Evolutionary conservation across 2,113 vertebrate species (phyloP).

Genomic region (Anolis sagrei): DNA sequence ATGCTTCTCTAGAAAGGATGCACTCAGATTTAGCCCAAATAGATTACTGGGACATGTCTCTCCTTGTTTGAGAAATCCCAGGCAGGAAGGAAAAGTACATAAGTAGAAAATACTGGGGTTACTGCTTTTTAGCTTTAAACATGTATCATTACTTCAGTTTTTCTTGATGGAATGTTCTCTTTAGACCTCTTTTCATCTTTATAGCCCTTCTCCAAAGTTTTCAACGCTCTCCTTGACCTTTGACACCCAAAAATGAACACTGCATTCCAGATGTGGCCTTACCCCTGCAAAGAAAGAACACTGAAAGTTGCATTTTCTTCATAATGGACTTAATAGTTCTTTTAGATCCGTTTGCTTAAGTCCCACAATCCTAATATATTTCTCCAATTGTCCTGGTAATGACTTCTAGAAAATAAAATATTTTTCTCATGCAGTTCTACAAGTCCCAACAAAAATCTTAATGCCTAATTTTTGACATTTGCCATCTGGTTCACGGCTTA

Average conservation of each 20-base stretch:
- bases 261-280: not conserved
- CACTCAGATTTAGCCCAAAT: not conserved
- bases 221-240: not conserved
- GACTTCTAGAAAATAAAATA: not conserved
- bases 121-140: not conserved
- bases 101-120: no score
- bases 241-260: not conserved
- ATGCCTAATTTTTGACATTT: constrained; percentile 1
- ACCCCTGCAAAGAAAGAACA: not conserved
- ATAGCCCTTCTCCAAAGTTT: not conserved
- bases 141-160: not conserved
- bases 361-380: not conserved
- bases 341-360: not conserved
- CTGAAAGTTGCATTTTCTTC: not conserved
- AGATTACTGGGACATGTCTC: not conserved
- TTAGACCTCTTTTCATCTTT: not conserved
- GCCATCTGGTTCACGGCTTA: not conserved
- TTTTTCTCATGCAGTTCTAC: not conserved
- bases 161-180: not conserved
- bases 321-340: not conserved
- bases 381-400: not conserved
- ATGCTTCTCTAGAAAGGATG: no score
- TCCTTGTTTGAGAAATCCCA: not conserved
- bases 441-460: not conserved
- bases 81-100: no score